phyloP scores from a whole-genome alignment of 2,797 vertebrate species.

The Semaprochilodus insignis region DNA sequence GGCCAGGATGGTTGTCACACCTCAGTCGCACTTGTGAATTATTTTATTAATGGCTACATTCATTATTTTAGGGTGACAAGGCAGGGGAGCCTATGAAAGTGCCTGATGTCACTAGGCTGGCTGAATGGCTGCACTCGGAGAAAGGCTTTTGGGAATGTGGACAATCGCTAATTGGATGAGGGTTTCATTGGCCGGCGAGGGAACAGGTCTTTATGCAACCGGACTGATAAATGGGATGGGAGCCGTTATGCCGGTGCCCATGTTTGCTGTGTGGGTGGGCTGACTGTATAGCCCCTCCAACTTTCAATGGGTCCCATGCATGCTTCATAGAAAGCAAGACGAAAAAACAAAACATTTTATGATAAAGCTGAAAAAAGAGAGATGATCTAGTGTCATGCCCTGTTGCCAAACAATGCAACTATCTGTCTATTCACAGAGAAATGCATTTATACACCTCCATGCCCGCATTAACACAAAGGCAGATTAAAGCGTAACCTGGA shows the following conservation, averaged over 20 bases:
- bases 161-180: slow-evolving; percentile 81
- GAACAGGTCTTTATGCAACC: slow-evolving; percentile 73
- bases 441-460: neutral
- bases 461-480: neutral
- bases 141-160: slow-evolving; percentile 78
- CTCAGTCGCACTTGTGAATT: slow-evolving; percentile 78
- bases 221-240: slow-evolving; percentile 70
- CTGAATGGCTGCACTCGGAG: slow-evolving; percentile 76
- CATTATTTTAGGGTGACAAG: slow-evolving; percentile 78
- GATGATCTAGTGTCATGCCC: neutral
- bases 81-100: slow-evolving; percentile 77
- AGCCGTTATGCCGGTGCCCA: slow-evolving; percentile 61
- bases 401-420: neutral
- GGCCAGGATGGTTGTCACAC: slow-evolving; percentile 75
- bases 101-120: slow-evolving; percentile 72
- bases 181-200: slow-evolving; percentile 74
- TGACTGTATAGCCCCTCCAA: slow-evolving; percentile 18
- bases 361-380: neutral
- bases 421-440: neutral
- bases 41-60: slow-evolving; percentile 79
- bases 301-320: slow-evolving; percentile 15
- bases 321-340: slow-evolving; percentile 1
- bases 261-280: slow-evolving; percentile 62
- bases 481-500: neutral
- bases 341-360: neutral